Conservation (phyloP, 2,113 vertebrate genomes). For the Brachypteracias leptosomus region DNA sequence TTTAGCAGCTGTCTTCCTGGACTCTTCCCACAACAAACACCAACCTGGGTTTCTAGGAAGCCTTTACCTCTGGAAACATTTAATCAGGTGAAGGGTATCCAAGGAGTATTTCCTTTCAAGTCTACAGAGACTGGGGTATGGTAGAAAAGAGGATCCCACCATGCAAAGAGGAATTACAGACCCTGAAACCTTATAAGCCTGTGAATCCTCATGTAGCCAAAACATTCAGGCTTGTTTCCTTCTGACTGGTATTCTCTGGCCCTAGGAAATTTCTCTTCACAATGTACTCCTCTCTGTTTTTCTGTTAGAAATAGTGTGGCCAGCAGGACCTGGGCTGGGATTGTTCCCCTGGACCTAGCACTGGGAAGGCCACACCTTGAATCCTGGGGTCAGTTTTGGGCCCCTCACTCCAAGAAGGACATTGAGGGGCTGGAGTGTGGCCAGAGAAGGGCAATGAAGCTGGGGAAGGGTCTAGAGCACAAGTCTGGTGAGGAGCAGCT, state of each 20-base stretch:
- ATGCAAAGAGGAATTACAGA: background rate
- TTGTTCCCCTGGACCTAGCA: background rate
- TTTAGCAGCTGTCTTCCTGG: background rate
- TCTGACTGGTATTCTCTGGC: background rate
- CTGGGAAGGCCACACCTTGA: background rate
- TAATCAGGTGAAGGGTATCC: background rate
- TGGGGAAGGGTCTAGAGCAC: background rate
- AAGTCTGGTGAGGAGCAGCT: background rate
- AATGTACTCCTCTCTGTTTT: background rate
- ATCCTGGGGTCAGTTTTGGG: background rate
- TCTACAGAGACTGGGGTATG: background rate
- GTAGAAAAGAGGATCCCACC: background rate
- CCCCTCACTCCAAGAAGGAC: background rate
- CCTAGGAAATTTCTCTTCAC: background rate
- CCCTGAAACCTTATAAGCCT: background rate
- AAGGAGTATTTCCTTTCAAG: background rate
- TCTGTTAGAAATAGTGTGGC: background rate
- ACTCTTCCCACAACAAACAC: background rate
- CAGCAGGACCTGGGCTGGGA: background rate
- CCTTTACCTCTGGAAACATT: background rate
- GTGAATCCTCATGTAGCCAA: background rate
- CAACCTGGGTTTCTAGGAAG: background rate
- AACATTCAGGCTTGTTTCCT: background rate
- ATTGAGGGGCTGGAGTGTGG: background rate
- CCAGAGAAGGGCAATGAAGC: background rate